Conservation (phyloP, 2,113 vertebrate genomes). For the Elanoides forficatus region DNA sequence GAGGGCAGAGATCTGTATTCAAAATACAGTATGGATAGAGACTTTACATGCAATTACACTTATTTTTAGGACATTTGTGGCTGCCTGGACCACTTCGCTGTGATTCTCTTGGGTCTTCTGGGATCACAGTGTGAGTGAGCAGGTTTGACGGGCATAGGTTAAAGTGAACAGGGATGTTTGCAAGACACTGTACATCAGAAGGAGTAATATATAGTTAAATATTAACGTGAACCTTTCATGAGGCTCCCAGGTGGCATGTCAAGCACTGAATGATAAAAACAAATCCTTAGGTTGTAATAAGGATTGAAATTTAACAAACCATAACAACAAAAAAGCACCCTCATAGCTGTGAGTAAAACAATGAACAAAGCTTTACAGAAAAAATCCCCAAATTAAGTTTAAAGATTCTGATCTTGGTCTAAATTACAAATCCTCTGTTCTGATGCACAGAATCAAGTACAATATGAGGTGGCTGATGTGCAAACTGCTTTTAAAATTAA, state of each 20-base stretch:
- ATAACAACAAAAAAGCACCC: not conserved
- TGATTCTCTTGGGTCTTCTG: not conserved
- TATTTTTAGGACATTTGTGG: not conserved
- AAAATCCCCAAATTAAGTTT: not conserved
- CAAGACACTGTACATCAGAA: not conserved
- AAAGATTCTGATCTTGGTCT: not conserved
- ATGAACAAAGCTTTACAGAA: not conserved
- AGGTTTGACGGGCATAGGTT: not conserved
- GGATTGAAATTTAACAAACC: slow-evolving; percentile 29
- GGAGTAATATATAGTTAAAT: slow-evolving; percentile 39
- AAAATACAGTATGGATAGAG: not conserved
- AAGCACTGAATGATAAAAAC: slow-evolving; percentile 6
- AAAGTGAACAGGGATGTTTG: slow-evolving; percentile 19
- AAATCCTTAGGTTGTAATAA: slow-evolving; percentile 7
- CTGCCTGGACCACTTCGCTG: not conserved
- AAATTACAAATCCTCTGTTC: not conserved
- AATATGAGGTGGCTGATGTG: not conserved
- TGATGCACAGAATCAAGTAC: not conserved
- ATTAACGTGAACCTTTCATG: slow-evolving; percentile 19
- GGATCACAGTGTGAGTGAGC: not conserved
- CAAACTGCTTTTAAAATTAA: not conserved
- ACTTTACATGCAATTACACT: not conserved
- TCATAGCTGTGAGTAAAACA: not conserved
- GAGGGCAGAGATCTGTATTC: too few relatives aligned
- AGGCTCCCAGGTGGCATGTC: not conserved